Base-by-base conservation (phyloP, 2,888 invertebrate genomes). In the Malacosoma neustria region DNA sequence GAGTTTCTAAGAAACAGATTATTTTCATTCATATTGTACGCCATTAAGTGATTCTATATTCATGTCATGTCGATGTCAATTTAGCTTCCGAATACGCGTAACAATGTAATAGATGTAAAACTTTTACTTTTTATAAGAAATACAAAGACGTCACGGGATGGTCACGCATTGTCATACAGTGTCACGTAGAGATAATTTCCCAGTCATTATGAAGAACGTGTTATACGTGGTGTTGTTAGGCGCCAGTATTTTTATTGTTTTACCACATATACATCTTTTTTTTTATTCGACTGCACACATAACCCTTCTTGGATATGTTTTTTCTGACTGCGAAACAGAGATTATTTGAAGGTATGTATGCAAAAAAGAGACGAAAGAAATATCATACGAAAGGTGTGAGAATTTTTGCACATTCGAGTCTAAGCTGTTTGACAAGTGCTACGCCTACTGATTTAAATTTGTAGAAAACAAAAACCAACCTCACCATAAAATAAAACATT, bases 151-250 rank as follows among this genome's bases (percentile, higher is more conserved):
- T 22, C 51, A 46, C 49, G 51, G 48, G 43, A 42, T 40, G 43
- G 46, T 46, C 51, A 48, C 54, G 60, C 57, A 54, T 40, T 53
- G 60, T 79, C 51, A 47, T 53, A 59, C 56, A 54, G 40, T 53
- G 60, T 79, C 84, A 85, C 84, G 84, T 85, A 71, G 59, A 44
- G 51, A 68, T 70, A 72, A 81, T 84, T 81, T 74, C 62, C 65
- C 58, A 61, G 66, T 80, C 80, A 84, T 82, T 85, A 82, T 53
- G 42, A 42, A 30, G 66, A 56, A 82, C 80, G 82, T 82, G 82
- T 70, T 60, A 73, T 77, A 72, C 63, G 68, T 71, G 66, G 53
- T 51, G 61, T 53, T 37, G 39, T 43, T 51, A 75, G 84, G 84
- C 84, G 84, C 85, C 84, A 72, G 57, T 65, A 61, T 72, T 72